Percentiles rank a stretch among this genome's conserved stretches.
Evolutionary conservation across 2,888 invertebrate genomes (phyloP).

Genomic region (Drosophila kuntzei): DNA sequence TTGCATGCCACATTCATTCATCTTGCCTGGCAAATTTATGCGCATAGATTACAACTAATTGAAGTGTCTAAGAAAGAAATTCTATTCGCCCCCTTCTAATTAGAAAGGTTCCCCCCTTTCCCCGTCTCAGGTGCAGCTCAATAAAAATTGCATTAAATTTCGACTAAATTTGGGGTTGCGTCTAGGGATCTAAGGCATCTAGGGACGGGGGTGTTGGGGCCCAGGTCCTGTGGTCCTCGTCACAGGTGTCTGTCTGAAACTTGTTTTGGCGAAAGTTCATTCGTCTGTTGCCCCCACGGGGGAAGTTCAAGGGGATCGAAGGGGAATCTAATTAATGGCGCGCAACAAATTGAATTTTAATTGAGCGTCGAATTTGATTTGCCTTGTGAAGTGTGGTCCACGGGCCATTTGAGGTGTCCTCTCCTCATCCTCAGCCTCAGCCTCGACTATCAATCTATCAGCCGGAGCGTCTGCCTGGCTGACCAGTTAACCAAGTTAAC

Average conservation of each 20-base stretch:
- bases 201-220: slow-evolving; percentile 3
- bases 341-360: slow-evolving; percentile 77
- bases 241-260: slow-evolving; percentile 55
- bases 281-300: slow-evolving; percentile 4
- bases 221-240: slow-evolving; percentile 18
- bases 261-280: slow-evolving; percentile 36
- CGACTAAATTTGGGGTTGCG: neutral
- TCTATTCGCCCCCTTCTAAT: slow-evolving; percentile 50
- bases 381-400: slow-evolving; percentile 38
- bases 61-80: slow-evolving; percentile 54
- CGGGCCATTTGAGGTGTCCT: slow-evolving; percentile 29
- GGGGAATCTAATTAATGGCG: slow-evolving; percentile 76
- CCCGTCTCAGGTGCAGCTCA: slow-evolving; percentile 36
- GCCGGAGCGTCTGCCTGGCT: slow-evolving; percentile 1
- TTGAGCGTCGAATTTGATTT: slow-evolving; percentile 79
- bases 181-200: neutral
- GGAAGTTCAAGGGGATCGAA: neutral
- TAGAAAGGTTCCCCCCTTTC: slow-evolving; percentile 41
- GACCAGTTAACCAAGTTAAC: slow-evolving; percentile 53
- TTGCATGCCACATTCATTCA: slow-evolving; percentile 54
- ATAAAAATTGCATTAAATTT: slow-evolving; percentile 64
- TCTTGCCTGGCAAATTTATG: slow-evolving; percentile 64
- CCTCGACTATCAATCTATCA: neutral
- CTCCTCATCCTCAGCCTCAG: too few species aligned
- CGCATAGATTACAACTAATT: slow-evolving; percentile 76